Conservation (phyloP, 2,113 vertebrate genomes). For the Muscicapa adusta region DNA sequence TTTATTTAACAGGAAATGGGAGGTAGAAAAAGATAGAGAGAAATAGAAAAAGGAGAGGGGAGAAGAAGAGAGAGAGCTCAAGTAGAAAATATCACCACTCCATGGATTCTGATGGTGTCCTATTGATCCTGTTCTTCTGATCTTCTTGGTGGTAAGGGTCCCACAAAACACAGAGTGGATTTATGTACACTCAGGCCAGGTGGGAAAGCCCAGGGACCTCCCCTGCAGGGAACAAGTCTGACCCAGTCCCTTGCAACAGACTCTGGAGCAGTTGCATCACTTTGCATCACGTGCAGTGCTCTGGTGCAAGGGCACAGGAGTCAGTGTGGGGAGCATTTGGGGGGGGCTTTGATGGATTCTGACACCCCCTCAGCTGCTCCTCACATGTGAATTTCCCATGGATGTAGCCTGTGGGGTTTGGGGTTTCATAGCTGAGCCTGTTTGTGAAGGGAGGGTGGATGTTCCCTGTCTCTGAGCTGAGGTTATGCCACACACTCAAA, state of each 20-base stretch:
- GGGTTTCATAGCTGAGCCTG: background rate
- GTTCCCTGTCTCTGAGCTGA: background rate
- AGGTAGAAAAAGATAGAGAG: background rate
- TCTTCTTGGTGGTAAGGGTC: background rate
- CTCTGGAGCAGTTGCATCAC: background rate
- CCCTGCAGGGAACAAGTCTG: background rate
- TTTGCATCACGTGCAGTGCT: background rate
- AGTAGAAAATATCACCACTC: background rate
- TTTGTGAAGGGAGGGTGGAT: background rate
- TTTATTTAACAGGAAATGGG: background rate
- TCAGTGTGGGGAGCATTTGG: background rate
- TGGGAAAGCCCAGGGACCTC: background rate
- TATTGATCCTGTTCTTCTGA: background rate
- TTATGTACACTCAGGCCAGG: background rate
- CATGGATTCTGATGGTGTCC: background rate
- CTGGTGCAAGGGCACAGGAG: background rate
- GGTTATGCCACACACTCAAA: no score
- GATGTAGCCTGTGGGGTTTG: background rate
- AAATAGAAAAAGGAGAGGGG: background rate
- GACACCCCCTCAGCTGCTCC: background rate
- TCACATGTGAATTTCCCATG: rapidly evolving
- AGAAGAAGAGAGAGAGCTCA: background rate
- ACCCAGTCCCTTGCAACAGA: background rate
- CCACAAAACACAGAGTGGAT: background rate
- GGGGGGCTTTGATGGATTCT: background rate